Conservation (phyloP, 1,140 invertebrate species). For the Danaus melanippus region DNA sequence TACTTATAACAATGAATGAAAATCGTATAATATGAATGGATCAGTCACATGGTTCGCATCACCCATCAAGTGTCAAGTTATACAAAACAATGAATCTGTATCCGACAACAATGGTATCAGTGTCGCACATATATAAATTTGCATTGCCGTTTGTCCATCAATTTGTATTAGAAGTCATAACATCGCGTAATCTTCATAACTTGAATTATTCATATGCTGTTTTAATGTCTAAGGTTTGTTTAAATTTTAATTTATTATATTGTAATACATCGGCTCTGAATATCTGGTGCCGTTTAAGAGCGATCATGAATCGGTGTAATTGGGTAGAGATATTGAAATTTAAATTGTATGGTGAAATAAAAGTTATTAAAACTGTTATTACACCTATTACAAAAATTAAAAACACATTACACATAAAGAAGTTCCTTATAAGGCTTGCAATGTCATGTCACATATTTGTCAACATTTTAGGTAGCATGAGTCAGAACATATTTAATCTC, state of each 20-base stretch:
- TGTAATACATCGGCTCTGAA: no score
- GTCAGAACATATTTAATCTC: conserved; percentile 1
- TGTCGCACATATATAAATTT: conserved; percentile 9
- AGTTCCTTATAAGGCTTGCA: conserved; percentile 8
- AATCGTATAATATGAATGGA: conserved; percentile 2
- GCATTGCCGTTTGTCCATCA: conserved; percentile 13
- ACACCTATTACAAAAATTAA: conserved; percentile 1
- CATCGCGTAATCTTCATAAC: conserved; percentile 11
- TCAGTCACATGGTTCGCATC: background rate
- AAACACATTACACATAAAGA: conserved; percentile 9
- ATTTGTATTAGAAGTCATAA: conserved; percentile 15
- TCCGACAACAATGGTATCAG: conserved; percentile 14
- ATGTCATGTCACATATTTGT: conserved; percentile 13
- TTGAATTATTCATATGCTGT: no score
- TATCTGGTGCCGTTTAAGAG: no score
- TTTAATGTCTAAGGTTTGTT: no score
- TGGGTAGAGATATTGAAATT: no score
- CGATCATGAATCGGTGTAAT: no score
- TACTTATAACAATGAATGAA: background rate
- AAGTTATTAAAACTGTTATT: no score
- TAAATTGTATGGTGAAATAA: no score
- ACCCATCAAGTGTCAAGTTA: conserved; percentile 3
- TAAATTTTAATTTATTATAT: no score
- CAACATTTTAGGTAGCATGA: conserved; percentile 11
- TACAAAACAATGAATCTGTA: conserved; percentile 7